These are phyloP conservation scores for Pogona vitticeps DNA, from an alignment of 2,113 vertebrate species.

Conservation along the genomic window DNA sequence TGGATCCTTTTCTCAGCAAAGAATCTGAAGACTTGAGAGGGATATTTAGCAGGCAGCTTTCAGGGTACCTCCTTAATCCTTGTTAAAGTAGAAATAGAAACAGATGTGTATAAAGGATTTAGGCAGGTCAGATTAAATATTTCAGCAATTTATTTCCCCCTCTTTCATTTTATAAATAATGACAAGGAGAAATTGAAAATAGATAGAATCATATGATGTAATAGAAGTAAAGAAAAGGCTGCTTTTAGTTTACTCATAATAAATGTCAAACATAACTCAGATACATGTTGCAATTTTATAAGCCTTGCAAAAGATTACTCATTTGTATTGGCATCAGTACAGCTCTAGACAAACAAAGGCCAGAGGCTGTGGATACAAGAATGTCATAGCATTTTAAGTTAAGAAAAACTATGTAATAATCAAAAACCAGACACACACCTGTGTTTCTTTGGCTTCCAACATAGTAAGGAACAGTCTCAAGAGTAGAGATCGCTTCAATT, in stretches of 20 bases:
- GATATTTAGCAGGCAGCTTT: conserved; percentile 17
- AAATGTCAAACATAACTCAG: neutral
- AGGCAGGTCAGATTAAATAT: conserved; percentile 7
- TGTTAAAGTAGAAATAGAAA: conserved; percentile 12
- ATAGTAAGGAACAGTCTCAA: conserved; percentile 88
- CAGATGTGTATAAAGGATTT: neutral
- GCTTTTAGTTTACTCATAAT: neutral
- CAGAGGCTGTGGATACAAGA: neutral
- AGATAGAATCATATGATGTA: neutral
- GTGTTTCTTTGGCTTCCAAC: conserved; percentile 86
- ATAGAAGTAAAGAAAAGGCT: neutral
- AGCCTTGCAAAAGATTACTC: neutral
- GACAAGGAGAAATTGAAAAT: neutral
- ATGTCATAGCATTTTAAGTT: neutral
- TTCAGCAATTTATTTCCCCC: neutral
- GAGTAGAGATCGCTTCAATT: conserved; percentile 92
- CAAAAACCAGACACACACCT: conserved; percentile 67
- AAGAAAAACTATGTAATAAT: fast-evolving
- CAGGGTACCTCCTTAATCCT: neutral
- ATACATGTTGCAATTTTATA: neutral
- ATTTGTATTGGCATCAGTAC: neutral
- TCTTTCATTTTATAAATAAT: neutral
- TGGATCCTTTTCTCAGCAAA: conserved; percentile 1
- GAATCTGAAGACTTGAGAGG: neutral
- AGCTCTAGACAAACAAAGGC: neutral